Base-by-base conservation (phyloP, 2,797 vertebrate genomes). In the Sebastes itinus region DNA sequence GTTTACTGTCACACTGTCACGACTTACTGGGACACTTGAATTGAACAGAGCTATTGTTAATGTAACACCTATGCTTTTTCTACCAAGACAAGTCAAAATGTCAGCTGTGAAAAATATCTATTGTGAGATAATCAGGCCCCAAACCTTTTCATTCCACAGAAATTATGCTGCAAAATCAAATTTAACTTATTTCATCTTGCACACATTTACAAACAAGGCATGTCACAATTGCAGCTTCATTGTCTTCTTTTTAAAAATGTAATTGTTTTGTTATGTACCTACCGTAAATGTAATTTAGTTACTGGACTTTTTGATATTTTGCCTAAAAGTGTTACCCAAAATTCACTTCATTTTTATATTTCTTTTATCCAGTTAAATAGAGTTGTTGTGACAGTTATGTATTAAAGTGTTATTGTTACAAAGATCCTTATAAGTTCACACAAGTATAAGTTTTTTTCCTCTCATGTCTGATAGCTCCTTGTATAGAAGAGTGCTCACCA, bases 401-500 rank as follows among this genome's bases (percentile, higher is more conserved):
- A 52, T 72, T 27, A 14, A 30, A 55, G 16, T 46, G 13, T 61
- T 23, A 58, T 7, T 42, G 56, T 22, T 28, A 62, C 22, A 75
- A 71, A 35, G 5, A 62, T 52, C 32, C 75, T 70, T 32, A 56
- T 72, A 81, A 38, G 56, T 56, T 63, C 49, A 69, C 42, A 49
- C 42, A 46, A 46, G 42, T 46, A 46, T 46, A 46, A 1, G 7
- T 33, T 3, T 67, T 35, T 59, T 30, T 18, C 1, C 5, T 10
- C 3, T 70, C 16, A 7, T 54, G 18, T 54, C 20, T 68, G 28
- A 33, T 13, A 72, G 33, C 75, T 79, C 59, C 75, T 76, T 87
- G 72, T 80, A 67, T 71, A 76, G 72, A 77, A 70, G 27, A 69
- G 59, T 23, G 5, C 20, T 69, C 62, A 28, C 61, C 5, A 22